These are phyloP conservation scores for Lytechinus variegatus DNA, from an alignment of 35 echinoderm and acorn worm species.

Conservation along the genomic window DNA sequence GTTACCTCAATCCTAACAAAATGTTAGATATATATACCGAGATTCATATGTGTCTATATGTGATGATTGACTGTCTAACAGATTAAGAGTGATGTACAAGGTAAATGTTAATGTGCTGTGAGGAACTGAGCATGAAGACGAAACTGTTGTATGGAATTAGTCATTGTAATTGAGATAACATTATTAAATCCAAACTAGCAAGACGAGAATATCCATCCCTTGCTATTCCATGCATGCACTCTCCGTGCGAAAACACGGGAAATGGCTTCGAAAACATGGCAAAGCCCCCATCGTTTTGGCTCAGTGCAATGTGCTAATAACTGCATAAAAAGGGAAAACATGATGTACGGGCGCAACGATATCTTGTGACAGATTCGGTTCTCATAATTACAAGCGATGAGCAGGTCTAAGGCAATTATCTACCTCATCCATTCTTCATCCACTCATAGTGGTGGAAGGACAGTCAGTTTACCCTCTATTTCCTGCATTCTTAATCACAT, in stretches of 20 bases:
- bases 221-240: not conserved
- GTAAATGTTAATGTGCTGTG: not conserved
- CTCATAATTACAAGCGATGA: not conserved
- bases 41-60: not conserved
- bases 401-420: conserved; percentile 1
- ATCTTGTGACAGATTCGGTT: not conserved
- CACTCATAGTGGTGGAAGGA: not conserved
- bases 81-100: not conserved
- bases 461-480: not conserved
- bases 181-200: not conserved
- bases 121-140: not conserved
- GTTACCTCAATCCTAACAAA: not conserved
- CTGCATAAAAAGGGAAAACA: not conserved
- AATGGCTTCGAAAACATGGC: not conserved
- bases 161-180: not conserved
- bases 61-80: not conserved
- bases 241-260: not conserved
- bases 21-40: not conserved
- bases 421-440: not conserved
- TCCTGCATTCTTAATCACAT: not conserved
- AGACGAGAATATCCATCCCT: not conserved
- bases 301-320: conserved; percentile 11
- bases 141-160: conserved; percentile 3
- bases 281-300: not conserved
- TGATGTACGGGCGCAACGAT: not conserved